Evolutionary conservation across 2,113 vertebrate genomes (phyloP).

Genomic region (Apteryx owenii): DNA sequence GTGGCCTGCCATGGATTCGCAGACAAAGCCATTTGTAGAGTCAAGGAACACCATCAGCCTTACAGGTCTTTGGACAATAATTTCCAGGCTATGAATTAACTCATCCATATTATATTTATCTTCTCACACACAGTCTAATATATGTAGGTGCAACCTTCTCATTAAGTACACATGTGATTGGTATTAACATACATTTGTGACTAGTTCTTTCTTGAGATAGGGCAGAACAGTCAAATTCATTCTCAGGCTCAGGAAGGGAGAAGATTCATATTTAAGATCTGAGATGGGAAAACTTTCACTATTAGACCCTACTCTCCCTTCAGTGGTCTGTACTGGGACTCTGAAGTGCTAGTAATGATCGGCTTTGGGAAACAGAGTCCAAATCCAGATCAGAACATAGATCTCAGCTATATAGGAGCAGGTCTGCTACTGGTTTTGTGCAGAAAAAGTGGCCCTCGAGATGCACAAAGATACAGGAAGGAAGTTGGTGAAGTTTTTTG

Average conservation of each 20-base stretch:
- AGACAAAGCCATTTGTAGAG: not conserved
- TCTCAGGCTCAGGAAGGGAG: not conserved
- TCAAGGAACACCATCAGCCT: not conserved
- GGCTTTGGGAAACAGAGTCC: not conserved
- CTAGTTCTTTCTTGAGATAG: not conserved
- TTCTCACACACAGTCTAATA: not conserved
- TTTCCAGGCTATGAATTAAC: not conserved
- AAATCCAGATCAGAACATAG: not conserved
- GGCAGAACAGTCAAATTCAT: too few species aligned
- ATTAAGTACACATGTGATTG: accelerated
- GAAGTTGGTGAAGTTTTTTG: not conserved
- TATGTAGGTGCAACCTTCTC: not conserved
- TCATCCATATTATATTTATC: not conserved
- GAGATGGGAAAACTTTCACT: not conserved
- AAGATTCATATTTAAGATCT: not conserved
- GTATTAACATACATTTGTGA: not conserved
- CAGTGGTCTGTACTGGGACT: not conserved
- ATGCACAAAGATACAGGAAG: not conserved
- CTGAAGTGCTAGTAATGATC: not conserved
- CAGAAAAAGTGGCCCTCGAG: not conserved
- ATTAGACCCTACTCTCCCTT: not conserved
- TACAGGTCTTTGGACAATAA: not conserved
- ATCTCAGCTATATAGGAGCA: not conserved
- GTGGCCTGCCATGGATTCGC: not conserved
- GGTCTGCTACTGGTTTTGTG: not conserved